A percentile compares a stretch with the other conserved stretches of the same genome.
Conservation (phyloP, 2,888 invertebrate species). For the Diarsia mendica region DNA sequence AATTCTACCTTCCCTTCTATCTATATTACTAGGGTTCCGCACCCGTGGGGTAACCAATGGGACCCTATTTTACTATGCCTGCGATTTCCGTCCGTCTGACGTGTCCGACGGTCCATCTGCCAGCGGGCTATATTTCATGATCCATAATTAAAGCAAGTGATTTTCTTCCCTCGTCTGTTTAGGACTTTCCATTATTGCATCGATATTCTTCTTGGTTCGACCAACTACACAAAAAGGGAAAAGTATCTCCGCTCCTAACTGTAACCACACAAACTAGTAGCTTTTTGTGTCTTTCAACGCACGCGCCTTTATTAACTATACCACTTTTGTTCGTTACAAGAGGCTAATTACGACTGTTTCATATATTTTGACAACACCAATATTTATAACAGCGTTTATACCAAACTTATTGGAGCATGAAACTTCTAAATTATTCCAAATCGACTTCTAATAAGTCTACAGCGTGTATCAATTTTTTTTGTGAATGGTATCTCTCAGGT, state of each 20-base stretch:
- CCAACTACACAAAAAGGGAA: neutral
- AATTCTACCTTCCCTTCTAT: neutral
- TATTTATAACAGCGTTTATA: conserved; percentile 85
- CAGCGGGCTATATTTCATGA: too few relatives aligned
- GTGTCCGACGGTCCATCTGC: too few relatives aligned
- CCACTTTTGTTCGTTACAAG: conserved; percentile 87
- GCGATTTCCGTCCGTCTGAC: too few relatives aligned
- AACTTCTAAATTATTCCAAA: conserved; percentile 74
- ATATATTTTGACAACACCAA: conserved; percentile 88
- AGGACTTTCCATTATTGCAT: neutral
- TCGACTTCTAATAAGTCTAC: conserved; percentile 63
- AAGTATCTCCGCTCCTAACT: conserved; percentile 57
- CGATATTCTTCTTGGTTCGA: neutral
- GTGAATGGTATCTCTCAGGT: neutral
- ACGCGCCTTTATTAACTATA: conserved; percentile 84
- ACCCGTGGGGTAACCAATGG: too few relatives aligned
- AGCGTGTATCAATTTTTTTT: neutral
- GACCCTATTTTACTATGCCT: too few relatives aligned
- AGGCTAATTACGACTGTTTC: conserved; percentile 88
- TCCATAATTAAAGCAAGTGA: too few relatives aligned
- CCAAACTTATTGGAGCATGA: conserved; percentile 78
- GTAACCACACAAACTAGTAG: conserved; percentile 80
- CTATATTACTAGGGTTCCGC: neutral
- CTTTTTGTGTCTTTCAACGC: conserved; percentile 84
- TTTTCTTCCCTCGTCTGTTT: neutral